phyloP scores from a whole-genome alignment of 2,113 vertebrate species.

The Perognathus longimembris region DNA sequence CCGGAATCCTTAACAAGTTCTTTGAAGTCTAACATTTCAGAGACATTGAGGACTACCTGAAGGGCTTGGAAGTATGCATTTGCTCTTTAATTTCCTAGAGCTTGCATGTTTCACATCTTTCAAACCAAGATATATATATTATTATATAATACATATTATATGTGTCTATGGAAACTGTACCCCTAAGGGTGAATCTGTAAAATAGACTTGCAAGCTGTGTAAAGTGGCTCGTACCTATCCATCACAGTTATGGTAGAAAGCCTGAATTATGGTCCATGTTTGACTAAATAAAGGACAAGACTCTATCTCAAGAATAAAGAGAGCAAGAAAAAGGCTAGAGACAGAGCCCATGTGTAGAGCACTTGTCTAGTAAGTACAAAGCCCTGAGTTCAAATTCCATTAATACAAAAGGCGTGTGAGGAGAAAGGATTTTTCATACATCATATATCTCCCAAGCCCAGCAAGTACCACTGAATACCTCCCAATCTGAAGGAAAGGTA shows the following conservation, averaged over 20 bases:
- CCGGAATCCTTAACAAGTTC: slow-evolving; percentile 63
- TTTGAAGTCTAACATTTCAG: slow-evolving; percentile 68
- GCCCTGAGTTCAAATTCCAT: no score
- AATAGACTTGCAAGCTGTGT: no score
- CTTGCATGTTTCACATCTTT: slow-evolving; percentile 44
- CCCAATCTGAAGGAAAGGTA: background rate
- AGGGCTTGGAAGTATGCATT: slow-evolving; percentile 42
- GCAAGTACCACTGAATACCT: slow-evolving; percentile 29
- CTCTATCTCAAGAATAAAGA: no score
- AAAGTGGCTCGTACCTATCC: no score
- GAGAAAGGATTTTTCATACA: no score
- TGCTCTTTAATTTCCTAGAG: slow-evolving; percentile 29
- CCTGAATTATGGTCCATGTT: no score
- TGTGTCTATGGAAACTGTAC: background rate
- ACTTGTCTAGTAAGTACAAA: no score
- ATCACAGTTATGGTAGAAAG: no score
- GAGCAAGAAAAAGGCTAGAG: no score
- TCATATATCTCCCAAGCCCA: background rate
- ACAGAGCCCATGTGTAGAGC: no score
- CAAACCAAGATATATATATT: background rate
- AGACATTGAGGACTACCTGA: slow-evolving; percentile 50
- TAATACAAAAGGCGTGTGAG: no score
- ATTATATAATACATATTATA: background rate
- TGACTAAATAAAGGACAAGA: no score
- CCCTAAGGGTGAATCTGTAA: background rate